Evolutionary conservation across 1,140 invertebrate genomes (phyloP).

Genomic region (Solenopsis invicta): DNA sequence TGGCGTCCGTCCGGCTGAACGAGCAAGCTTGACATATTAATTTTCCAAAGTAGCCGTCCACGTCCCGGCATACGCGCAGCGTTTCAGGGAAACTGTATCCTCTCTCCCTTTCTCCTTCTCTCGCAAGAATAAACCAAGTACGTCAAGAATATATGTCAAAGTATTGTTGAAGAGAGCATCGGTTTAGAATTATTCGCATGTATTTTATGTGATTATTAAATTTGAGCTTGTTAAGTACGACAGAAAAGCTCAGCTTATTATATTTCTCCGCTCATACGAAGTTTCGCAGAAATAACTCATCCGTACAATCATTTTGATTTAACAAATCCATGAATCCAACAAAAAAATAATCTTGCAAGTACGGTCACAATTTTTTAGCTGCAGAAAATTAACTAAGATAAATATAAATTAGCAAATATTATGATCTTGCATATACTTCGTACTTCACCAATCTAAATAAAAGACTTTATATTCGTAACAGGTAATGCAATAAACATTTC

Average conservation of each 20-base stretch:
- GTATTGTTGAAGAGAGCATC: not conserved
- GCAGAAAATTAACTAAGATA: too few species aligned
- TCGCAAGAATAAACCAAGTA: not conserved
- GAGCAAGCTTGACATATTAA: constrained; percentile 78
- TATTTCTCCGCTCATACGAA: not conserved
- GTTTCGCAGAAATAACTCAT: not conserved
- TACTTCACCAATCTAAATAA: too few species aligned
- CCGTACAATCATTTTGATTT: not conserved
- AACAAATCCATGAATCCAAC: not conserved
- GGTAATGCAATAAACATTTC: not conserved
- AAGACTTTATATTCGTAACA: not conserved
- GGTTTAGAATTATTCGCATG: not conserved
- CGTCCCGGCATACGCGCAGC: not conserved
- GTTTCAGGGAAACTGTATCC: constrained; percentile 20
- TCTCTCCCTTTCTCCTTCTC: not conserved
- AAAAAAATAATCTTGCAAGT: not conserved
- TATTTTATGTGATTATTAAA: not conserved
- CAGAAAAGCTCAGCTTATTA: not conserved
- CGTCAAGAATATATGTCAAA: too few species aligned
- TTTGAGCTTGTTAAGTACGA: not conserved
- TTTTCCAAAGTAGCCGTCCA: constrained; percentile 77
- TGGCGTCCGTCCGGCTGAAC: constrained; percentile 33
- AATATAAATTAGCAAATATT: too few species aligned
- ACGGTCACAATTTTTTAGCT: too few species aligned
- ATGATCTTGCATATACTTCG: too few species aligned